These are phyloP conservation scores for Papilio machaon DNA, from an alignment of 1,140 invertebrate species.

Conservation along the genomic window DNA sequence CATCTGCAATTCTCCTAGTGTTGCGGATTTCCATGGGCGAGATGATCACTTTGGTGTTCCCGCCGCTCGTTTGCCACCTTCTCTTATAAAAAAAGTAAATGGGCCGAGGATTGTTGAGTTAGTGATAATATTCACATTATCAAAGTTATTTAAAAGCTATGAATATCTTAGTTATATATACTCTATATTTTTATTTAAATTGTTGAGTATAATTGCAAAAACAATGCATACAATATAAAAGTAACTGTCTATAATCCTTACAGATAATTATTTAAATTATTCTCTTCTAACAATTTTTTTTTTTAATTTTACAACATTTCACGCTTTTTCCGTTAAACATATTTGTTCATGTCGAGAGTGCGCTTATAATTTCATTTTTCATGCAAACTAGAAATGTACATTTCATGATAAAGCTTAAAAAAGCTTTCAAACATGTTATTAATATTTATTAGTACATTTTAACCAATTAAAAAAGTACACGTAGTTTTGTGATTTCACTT, in stretches of 20 bases:
- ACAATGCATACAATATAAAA: neutral
- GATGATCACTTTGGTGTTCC: no score
- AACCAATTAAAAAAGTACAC: neutral
- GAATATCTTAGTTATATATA: no score
- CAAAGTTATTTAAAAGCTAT: no score
- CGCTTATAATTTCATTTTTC: conserved; percentile 1
- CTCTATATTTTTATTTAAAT: no score
- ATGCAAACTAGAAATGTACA: neutral
- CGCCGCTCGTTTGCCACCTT: no score
- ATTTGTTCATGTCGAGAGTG: neutral
- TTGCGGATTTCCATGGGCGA: no score
- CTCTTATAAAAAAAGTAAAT: no score
- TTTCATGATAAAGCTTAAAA: conserved; percentile 2
- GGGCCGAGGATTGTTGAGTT: no score
- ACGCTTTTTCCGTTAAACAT: neutral
- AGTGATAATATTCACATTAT: no score
- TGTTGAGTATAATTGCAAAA: no score
- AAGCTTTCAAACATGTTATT: neutral
- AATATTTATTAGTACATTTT: neutral
- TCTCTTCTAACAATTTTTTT: neutral
- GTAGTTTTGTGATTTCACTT: neutral
- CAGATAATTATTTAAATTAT: neutral
- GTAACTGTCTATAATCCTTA: neutral
- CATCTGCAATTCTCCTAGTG: no score
- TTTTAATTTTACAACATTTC: neutral